Evolutionary conservation across 2,888 invertebrate species (phyloP).

Genomic region (Tinea trinotella): DNA sequence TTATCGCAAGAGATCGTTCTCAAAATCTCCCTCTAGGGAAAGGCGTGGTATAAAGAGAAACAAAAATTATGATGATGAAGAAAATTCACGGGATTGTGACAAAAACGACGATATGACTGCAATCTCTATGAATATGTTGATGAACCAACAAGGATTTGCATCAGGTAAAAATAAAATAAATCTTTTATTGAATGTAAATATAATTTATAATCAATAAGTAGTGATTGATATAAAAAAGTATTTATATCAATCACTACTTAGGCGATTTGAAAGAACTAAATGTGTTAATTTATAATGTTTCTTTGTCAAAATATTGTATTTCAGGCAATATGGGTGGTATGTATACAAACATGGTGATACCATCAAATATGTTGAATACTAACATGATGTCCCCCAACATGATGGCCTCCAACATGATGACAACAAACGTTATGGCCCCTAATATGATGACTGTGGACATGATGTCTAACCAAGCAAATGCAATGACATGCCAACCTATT

Average conservation of each 20-base stretch:
- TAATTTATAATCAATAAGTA: no score
- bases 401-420: background rate
- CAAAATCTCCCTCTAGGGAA: background rate
- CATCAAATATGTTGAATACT: conserved; percentile 44
- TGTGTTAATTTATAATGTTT: no score
- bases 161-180: background rate
- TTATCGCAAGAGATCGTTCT: background rate
- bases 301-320: no score
- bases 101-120: no score
- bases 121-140: background rate
- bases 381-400: background rate
- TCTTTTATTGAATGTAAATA: background rate
- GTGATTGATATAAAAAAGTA: no score
- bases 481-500: background rate
- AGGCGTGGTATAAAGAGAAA: no score
- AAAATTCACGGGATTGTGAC: no score
- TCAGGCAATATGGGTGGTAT: conserved; percentile 51
- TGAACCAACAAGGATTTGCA: background rate
- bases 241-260: no score
- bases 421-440: background rate
- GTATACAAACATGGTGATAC: conserved; percentile 48
- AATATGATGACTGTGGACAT: conserved; percentile 33
- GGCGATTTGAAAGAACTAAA: no score
- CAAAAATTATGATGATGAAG: no score
- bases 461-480: conserved; percentile 40